phyloP scores from a whole-genome alignment of 2,888 invertebrate genomes.

The Cephus spinipes region DNA sequence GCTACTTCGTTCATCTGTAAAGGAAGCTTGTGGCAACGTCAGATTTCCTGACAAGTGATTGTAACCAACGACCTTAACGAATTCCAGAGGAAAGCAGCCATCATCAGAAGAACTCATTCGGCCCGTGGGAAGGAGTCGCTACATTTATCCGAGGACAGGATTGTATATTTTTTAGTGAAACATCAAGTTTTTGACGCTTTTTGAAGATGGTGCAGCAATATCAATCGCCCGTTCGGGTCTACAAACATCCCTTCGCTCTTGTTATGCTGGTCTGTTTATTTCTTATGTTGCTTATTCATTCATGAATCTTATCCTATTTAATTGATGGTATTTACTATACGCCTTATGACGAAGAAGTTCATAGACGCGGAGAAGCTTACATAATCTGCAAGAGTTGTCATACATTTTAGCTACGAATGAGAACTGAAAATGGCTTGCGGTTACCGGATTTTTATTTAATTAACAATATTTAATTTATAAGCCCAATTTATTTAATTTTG shows the following conservation, averaged over 20 bases:
- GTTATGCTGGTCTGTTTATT: slow-evolving; percentile 89
- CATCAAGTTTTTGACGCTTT: neutral
- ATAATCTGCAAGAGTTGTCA: neutral
- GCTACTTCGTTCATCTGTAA: neutral
- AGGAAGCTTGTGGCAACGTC: neutral
- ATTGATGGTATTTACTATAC: neutral
- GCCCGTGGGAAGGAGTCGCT: neutral
- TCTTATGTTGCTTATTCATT: slow-evolving; percentile 18
- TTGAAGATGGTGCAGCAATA: slow-evolving; percentile 94
- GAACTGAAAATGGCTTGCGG: neutral
- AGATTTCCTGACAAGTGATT: slow-evolving; percentile 2
- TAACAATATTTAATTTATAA: neutral
- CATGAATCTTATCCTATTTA: neutral
- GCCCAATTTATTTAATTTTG: neutral
- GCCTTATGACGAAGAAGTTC: neutral
- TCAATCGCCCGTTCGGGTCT: slow-evolving; percentile 93
- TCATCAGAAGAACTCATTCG: neutral
- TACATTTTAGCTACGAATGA: neutral
- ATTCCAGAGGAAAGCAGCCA: neutral
- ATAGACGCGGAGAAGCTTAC: neutral
- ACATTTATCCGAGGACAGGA: neutral
- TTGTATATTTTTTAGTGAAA: neutral
- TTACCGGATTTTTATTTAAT: neutral
- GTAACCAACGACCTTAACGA: slow-evolving; percentile 3
- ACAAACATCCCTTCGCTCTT: slow-evolving; percentile 94